A percentile compares a stretch with the other conserved stretches of the same genome.
These are phyloP conservation scores for Heterodera schachtii DNA, from an alignment of 1,140 invertebrate genomes.

Conservation along the genomic window DNA sequence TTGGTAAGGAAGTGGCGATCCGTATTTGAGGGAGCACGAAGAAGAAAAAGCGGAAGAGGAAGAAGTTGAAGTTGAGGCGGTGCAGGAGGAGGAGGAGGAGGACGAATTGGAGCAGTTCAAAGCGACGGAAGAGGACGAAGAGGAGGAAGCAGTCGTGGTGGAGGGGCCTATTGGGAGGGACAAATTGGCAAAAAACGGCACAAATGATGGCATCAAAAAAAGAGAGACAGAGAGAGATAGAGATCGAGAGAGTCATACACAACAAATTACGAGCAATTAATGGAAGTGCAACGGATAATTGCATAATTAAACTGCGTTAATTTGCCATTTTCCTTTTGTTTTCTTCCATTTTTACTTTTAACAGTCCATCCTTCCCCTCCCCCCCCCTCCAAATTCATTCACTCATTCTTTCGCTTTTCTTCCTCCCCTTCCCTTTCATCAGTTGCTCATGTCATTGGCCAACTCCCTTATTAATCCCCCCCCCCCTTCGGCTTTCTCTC, in stretches of 20 bases:
- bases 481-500: background rate
- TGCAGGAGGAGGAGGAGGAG: background rate
- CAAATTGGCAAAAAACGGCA: background rate
- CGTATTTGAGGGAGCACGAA: conserved; percentile 4
- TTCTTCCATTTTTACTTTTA: background rate
- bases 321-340: background rate
- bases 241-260: no score
- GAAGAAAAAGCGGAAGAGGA: conserved; percentile 1
- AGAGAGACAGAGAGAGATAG: no score
- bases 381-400: background rate
- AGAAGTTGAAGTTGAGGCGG: background rate
- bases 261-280: no score
- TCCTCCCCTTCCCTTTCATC: background rate
- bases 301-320: background rate
- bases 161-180: background rate
- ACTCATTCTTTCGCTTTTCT: background rate
- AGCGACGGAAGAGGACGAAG: no score
- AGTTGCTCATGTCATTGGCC: conserved; percentile 2
- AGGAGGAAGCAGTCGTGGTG: background rate
- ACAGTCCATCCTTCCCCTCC: no score
- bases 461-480: conserved; percentile 4
- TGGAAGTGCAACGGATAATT: background rate
- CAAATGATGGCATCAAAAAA: no score
- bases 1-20: background rate
- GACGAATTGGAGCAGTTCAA: background rate